These are phyloP conservation scores for Paramuricea clavata DNA, from an alignment of 92 coral and sea anemone species.

Conservation along the genomic window DNA sequence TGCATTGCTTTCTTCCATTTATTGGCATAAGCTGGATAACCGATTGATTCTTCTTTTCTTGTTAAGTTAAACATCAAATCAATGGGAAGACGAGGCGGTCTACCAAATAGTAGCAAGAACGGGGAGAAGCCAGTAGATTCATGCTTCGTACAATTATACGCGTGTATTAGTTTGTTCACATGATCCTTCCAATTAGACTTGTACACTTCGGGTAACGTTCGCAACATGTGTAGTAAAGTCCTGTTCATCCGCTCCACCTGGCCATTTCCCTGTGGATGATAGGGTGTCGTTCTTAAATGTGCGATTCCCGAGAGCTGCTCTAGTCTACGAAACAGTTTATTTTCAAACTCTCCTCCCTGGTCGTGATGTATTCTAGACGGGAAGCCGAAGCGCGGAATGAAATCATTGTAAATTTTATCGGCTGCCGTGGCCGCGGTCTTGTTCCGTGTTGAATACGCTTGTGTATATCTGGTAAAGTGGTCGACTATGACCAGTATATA, in stretches of 20 bases:
- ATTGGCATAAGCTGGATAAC: not conserved
- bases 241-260: too few species aligned
- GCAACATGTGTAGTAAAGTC: not conserved
- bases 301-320: constrained; percentile 23
- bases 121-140: not conserved
- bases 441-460: constrained; percentile 25
- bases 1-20: constrained; percentile 1
- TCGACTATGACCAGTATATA: constrained; percentile 1
- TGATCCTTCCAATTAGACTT: not conserved
- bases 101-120: not conserved
- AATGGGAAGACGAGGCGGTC: not conserved
- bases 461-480: not conserved
- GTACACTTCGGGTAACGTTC: not conserved
- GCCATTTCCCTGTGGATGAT: too few species aligned
- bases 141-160: not conserved
- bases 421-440: constrained; percentile 16
- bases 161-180: not conserved
- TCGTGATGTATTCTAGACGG: too few species aligned
- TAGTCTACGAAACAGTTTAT: not conserved
- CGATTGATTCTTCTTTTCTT: not conserved
- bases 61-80: not conserved
- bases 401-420: not conserved
- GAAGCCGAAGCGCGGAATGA: too few species aligned
- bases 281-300: not conserved
- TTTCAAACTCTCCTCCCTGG: constrained; percentile 7